phyloP scores from a whole-genome alignment of 2,888 invertebrate species.

The Fissipunctia ypsillon region DNA sequence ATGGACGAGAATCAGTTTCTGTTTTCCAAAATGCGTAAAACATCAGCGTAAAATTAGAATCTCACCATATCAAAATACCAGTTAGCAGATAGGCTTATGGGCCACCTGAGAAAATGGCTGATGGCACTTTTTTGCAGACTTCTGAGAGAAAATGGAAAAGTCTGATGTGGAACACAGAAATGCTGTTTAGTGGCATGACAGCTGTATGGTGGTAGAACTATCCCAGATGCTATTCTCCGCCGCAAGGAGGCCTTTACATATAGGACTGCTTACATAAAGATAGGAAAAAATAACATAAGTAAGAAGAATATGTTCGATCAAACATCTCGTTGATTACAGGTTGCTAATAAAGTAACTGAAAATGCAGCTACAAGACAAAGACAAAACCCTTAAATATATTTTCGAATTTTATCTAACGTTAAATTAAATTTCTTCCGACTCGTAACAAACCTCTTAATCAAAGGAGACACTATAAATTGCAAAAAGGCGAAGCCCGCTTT shows the following conservation, averaged over 20 bases:
- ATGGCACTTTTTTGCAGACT: not conserved
- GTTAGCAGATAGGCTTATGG: not conserved
- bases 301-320: not conserved
- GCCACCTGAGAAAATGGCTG: not conserved
- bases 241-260: not conserved
- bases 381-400: constrained; percentile 2
- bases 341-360: constrained; percentile 2
- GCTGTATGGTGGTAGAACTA: not conserved
- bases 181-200: not conserved
- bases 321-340: not conserved
- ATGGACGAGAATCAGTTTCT: constrained; percentile 5
- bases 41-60: not conserved
- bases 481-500: constrained; percentile 86
- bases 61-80: not conserved
- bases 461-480: constrained; percentile 82
- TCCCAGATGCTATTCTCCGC: not conserved
- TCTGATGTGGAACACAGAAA: not conserved
- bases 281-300: not conserved
- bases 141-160: not conserved
- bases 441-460: constrained; percentile 72
- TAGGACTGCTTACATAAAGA: not conserved
- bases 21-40: not conserved
- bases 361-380: not conserved
- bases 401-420: constrained; percentile 50
- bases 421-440: constrained; percentile 59